Percentiles rank a stretch among this genome's conserved stretches.
These are phyloP conservation scores for Cariama cristata DNA, from an alignment of 2,113 vertebrate species.

Conservation along the genomic window DNA sequence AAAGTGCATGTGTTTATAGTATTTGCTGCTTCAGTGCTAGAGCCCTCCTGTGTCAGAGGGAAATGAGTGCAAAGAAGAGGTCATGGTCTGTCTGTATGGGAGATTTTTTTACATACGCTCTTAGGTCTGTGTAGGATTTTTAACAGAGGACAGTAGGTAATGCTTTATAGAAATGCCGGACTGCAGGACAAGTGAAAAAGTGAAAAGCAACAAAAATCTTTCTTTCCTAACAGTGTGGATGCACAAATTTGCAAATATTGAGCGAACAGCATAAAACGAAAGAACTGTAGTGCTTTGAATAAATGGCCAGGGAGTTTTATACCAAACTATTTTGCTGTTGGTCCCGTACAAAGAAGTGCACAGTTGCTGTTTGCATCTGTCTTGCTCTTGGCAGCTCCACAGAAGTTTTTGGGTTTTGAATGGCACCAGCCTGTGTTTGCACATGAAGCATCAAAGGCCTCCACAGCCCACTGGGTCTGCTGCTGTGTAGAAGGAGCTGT, in stretches of 20 bases:
- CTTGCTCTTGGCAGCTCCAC: background rate
- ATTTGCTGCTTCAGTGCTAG: background rate
- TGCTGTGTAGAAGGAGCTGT: background rate
- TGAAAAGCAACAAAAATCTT: background rate
- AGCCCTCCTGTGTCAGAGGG: background rate
- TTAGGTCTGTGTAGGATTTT: background rate
- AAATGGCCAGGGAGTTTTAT: background rate
- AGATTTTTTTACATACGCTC: background rate
- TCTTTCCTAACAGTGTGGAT: background rate
- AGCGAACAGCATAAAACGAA: background rate
- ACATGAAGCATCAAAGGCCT: background rate
- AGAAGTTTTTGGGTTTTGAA: background rate
- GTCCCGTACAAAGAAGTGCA: background rate
- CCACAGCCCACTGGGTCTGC: background rate
- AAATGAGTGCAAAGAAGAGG: background rate
- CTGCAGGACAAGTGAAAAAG: background rate
- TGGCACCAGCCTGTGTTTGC: rapidly evolving
- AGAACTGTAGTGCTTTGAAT: background rate
- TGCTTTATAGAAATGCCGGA: background rate
- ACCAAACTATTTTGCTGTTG: background rate
- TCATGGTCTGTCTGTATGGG: background rate
- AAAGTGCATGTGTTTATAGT: background rate
- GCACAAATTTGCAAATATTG: background rate
- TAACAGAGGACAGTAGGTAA: background rate
- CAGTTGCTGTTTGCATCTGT: background rate